These are phyloP conservation scores for Operophtera brumata DNA, from an alignment of 2,888 invertebrate genomes.

Conservation along the genomic window DNA sequence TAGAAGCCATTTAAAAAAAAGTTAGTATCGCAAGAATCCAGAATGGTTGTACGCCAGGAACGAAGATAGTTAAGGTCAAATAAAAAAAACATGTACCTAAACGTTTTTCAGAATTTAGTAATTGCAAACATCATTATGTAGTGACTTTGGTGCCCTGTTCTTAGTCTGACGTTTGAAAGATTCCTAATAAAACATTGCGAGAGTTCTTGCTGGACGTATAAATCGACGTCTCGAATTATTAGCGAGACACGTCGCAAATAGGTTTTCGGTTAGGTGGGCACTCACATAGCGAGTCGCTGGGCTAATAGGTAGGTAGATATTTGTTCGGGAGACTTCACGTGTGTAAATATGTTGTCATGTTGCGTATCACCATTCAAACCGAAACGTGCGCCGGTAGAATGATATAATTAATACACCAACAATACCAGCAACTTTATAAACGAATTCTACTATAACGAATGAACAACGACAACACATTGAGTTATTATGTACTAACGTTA, in stretches of 20 bases:
- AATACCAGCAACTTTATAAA: too few relatives aligned
- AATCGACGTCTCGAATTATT: background rate
- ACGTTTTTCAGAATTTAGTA: background rate
- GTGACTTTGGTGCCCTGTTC: background rate
- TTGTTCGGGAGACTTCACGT: conserved; percentile 2
- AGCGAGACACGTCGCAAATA: background rate
- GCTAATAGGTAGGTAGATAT: background rate
- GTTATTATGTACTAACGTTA: too few relatives aligned
- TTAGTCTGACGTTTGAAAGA: background rate
- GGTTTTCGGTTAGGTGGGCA: background rate
- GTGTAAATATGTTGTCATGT: conserved; percentile 2
- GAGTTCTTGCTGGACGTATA: background rate
- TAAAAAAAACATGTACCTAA: background rate
- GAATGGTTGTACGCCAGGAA: too few relatives aligned
- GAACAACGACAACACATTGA: too few relatives aligned
- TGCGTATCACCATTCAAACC: background rate
- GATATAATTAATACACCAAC: background rate
- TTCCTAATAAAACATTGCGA: background rate
- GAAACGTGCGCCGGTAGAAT: background rate
- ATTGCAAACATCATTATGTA: background rate
- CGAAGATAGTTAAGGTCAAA: too few relatives aligned
- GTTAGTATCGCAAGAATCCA: too few relatives aligned
- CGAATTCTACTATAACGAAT: too few relatives aligned
- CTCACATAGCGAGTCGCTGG: background rate
- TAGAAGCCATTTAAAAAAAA: too few relatives aligned